Percentiles rank a stretch among this genome's conserved stretches.
phyloP scores from a whole-genome alignment of 1,140 invertebrate species.

The Sarcophaga bullata region DNA sequence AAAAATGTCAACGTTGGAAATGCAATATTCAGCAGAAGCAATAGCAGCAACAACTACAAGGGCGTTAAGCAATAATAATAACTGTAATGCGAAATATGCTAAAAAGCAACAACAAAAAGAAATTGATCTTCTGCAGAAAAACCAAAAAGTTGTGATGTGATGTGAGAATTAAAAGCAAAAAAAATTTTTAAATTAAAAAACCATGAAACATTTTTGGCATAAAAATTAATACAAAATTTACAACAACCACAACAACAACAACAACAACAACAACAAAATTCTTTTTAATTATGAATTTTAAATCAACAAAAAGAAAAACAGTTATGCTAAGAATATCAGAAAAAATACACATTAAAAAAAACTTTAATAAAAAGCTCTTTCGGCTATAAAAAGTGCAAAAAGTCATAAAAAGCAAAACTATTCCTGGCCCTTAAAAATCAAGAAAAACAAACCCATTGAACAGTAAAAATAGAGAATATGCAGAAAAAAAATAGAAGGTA shows the following conservation, averaged over 20 bases:
- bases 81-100: background rate
- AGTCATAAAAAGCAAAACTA: constrained; percentile 5
- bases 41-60: constrained; percentile 45
- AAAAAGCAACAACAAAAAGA: constrained; percentile 32
- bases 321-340: too few relatives aligned
- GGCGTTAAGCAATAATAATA: background rate
- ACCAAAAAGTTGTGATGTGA: constrained; percentile 39
- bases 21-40: background rate
- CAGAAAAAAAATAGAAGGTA: constrained; percentile 17
- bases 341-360: too few relatives aligned
- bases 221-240: constrained; percentile 31
- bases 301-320: background rate
- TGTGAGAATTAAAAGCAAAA: constrained; percentile 10
- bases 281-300: background rate
- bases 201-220: constrained; percentile 39
- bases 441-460: constrained; percentile 6
- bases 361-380: background rate
- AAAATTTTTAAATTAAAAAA: background rate
- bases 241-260: background rate
- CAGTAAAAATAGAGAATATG: background rate
- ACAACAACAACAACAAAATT: background rate
- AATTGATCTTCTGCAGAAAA: constrained; percentile 42
- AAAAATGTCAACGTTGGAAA: constrained; percentile 14
- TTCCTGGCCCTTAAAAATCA: constrained; percentile 27
- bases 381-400: constrained; percentile 23